A percentile compares a stretch with the other conserved stretches of the same genome.
Evolutionary conservation across 2,888 invertebrate genomes (phyloP).

Genomic region (Pachydiplax longipennis): DNA sequence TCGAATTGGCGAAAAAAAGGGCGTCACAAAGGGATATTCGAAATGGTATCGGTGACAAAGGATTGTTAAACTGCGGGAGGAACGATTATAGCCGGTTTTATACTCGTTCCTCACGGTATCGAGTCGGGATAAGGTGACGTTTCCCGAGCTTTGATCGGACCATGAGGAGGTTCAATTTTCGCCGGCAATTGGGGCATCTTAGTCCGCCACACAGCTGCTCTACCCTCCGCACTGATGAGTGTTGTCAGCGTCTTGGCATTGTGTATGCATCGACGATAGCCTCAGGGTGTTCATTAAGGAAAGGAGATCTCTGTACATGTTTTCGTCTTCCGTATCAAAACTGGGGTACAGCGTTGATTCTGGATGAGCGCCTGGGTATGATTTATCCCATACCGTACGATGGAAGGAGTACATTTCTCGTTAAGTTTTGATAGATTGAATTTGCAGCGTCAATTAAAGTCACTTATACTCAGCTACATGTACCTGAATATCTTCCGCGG

Average conservation of each 20-base stretch:
- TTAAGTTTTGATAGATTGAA: too few species aligned
- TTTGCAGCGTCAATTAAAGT: too few species aligned
- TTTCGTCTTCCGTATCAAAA: too few species aligned
- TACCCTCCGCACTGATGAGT: not conserved
- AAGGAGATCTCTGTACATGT: too few species aligned
- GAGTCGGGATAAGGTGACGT: not conserved
- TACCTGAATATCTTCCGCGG: too few species aligned
- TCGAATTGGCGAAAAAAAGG: too few species aligned
- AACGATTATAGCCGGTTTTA: not conserved
- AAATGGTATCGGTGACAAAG: not conserved
- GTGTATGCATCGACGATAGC: not conserved
- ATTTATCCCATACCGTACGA: too few species aligned
- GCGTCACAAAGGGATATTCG: not conserved
- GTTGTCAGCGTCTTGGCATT: not conserved
- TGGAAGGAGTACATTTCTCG: too few species aligned
- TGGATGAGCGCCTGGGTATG: too few species aligned
- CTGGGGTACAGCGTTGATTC: too few species aligned
- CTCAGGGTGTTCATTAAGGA: too few species aligned
- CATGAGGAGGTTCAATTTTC: not conserved
- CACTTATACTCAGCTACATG: too few species aligned
- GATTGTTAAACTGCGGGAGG: not conserved
- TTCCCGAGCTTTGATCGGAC: not conserved
- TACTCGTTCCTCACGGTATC: not conserved
- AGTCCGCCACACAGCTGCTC: not conserved
- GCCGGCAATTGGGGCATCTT: not conserved